Base-by-base conservation (phyloP, 2,113 vertebrate species). In the Rhizomys pruinosus region DNA sequence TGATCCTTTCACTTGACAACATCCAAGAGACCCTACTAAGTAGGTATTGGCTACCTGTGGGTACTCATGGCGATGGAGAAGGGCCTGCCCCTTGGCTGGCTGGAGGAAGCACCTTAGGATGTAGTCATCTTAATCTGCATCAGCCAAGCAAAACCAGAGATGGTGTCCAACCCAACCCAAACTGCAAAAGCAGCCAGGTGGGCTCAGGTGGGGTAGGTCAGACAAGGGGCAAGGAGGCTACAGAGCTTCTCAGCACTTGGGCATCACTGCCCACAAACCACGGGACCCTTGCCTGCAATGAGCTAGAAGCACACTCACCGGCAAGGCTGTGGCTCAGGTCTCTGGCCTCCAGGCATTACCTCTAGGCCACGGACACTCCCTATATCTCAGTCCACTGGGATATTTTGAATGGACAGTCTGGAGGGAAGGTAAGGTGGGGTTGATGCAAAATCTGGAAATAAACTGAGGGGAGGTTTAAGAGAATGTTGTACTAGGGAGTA, bases 281-380 rank as follows among this genome's bases (percentile, higher is more conserved):
- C 4, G 44, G 8, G 2, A 15, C 61, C 22, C 34, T 12, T 27
- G 13, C 13, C 0, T 23, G 3, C 23, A n/a, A 29, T 59, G 3
- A 78, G 12, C 39, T 34, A 32, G 66, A 63, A 17, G 27, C 19
- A 22, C 0, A 1, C 7, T 73, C 20, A 29, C 20, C 63, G 76
- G 37, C 34, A 71, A 72, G 34, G n/a, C 39, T 57, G 6, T 34
- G 29, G 42, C 3, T 23, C 19, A 0, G 19, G 2, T 23, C 42
- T 80, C 34, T 69, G 25, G 7, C 15, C 34, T 29, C 16, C 57
- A 91, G 23, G 10, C 66, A 27, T 22, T 64, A 6, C 3, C 23
- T 13, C 0, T 12, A 44, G 10, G 25, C 44, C 15, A 29, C 7
- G 0, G 17, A 15, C 5, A 2, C 15, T 76, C 55, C 13, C n/a